Conservation (phyloP, 2,888 invertebrate genomes). For the Sphinx pinastri region DNA sequence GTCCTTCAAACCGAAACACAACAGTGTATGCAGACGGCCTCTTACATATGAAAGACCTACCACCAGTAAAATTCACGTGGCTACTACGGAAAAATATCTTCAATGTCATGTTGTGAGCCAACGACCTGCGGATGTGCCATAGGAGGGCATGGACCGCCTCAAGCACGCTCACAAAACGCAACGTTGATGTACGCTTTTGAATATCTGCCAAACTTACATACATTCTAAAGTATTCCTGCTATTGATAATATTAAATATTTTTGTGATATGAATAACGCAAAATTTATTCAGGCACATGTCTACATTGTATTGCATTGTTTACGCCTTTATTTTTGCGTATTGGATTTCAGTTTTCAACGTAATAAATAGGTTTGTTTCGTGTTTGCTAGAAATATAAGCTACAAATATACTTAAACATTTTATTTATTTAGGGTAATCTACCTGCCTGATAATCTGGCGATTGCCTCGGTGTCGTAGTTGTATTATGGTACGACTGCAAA, state of each 20-base stretch:
- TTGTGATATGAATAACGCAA: constrained; percentile 5
- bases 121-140: constrained; percentile 56
- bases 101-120: constrained; percentile 45
- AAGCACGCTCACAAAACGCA: constrained; percentile 40
- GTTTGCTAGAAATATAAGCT: neutral
- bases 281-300: neutral
- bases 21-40: no score
- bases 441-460: no score
- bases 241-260: constrained; percentile 8
- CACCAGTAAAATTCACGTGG: neutral
- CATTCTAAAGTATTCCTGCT: neutral
- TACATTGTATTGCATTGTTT: neutral
- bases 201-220: constrained; percentile 54
- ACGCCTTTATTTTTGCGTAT: neutral
- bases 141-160: constrained; percentile 64
- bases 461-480: no score
- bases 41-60: no score
- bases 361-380: neutral
- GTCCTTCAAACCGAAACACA: no score
- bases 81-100: constrained; percentile 27
- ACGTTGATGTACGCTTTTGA: constrained; percentile 61
- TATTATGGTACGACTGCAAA: no score
- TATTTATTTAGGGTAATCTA: no score
- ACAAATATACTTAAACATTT: neutral
- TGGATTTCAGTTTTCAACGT: no score